phyloP scores from a whole-genome alignment of 2,888 invertebrate genomes.

The Pecten maximus region DNA sequence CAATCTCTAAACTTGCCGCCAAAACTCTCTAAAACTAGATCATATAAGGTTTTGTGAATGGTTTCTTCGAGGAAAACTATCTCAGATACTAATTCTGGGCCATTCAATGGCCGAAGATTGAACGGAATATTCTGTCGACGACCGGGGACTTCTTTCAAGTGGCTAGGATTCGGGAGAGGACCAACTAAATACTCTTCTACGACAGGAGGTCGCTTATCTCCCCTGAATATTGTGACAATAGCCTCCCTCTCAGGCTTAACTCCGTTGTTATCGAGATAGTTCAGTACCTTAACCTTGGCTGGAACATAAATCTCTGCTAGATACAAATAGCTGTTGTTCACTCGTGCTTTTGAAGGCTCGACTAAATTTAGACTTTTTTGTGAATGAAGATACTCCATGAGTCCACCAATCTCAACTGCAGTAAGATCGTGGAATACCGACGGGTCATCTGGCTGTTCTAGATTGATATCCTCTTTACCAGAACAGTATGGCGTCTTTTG shows the following conservation, averaged over 20 bases:
- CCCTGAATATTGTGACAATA: slow-evolving; percentile 69
- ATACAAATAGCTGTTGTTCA: slow-evolving; percentile 57
- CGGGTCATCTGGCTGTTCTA: slow-evolving; percentile 59
- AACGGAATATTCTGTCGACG: slow-evolving; percentile 62
- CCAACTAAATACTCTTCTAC: slow-evolving; percentile 72
- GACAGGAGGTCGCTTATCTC: slow-evolving; percentile 65
- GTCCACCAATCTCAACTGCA: slow-evolving; percentile 55
- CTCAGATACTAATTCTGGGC: slow-evolving; percentile 59
- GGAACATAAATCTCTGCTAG: slow-evolving; percentile 59
- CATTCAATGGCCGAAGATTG: slow-evolving; percentile 64
- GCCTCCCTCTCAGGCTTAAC: slow-evolving; percentile 68
- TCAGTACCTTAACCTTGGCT: slow-evolving; percentile 58
- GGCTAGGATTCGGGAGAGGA: slow-evolving; percentile 67
- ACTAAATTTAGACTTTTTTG: slow-evolving; percentile 59
- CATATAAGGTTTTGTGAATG: slow-evolving; percentile 58
- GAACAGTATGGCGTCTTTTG: background rate
- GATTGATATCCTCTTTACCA: slow-evolving; percentile 51
- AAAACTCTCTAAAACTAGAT: slow-evolving; percentile 70
- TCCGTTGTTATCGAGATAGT: slow-evolving; percentile 56
- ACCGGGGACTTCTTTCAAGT: slow-evolving; percentile 52
- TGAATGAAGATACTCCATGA: slow-evolving; percentile 56
- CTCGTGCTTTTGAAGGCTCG: slow-evolving; percentile 35
- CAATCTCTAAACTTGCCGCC: slow-evolving; percentile 67
- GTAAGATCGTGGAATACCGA: slow-evolving; percentile 68
- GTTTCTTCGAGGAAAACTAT: slow-evolving; percentile 43